Evolutionary conservation across 92 coral and sea anemone genomes (phyloP), one percentile per base, ranked within the genome.

Genomic region (Porites rus): DNA sequence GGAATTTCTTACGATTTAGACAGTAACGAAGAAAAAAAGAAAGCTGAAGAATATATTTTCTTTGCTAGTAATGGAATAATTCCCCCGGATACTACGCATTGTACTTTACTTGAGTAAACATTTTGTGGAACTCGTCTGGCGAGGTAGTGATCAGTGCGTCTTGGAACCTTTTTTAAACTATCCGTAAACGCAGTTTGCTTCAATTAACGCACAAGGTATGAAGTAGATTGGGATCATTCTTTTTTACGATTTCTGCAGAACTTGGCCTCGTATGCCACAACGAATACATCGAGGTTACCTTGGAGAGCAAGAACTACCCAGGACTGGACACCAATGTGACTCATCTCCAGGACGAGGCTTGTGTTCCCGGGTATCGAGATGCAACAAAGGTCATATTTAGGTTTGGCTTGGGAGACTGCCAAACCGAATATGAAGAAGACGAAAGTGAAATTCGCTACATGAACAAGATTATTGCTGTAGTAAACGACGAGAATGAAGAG

Each of bases 301-400:
- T 92, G 13, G 90, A 84, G 19, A 25, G 85, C 64, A 76, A 83
- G 20, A 53, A 75, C 67, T 68, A 89, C 18, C 88, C 93, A 14
- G 91, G 85, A 69, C 83, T 89, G 25, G 95, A 89, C 86, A 75
- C 92, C 67, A 81, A 79, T 84, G 66, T 69, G 5, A 73, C 88
- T 46, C 95, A 92, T 72, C 93, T 92, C 22, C 65, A 89, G n/a
- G 95, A 89, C 83, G 79, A 80, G 46, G 81, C 73, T 14, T 92
- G 95, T 46, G 64, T 76, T 31, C 61, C 95, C 11, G 81, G 75
- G 0, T 78, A 71, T 65, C 76, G 54, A 21, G 87, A 83, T 53
- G 86, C 80, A 24, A 77, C 78, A 61, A 75, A 58, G 62, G 92
- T 90, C 66, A 76, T 61, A 20, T 92, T 92, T 80, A 67, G 74